Conservation (phyloP, 2,888 invertebrate species). For the Microctonus brassicae region DNA sequence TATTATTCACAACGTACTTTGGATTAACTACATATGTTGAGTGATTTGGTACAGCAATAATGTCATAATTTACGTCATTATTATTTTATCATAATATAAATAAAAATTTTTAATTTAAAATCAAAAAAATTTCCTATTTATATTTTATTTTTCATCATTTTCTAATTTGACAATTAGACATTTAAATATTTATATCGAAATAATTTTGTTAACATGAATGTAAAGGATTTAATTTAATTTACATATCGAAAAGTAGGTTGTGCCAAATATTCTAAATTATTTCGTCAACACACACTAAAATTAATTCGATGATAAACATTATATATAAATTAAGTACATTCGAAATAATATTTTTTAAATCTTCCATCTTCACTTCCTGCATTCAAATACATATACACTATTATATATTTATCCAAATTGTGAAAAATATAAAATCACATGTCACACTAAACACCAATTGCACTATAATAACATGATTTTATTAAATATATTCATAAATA, state of each 20-base stretch:
- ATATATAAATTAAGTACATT: background rate
- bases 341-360: background rate
- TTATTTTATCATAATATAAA: background rate
- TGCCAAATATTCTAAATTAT: constrained; percentile 16
- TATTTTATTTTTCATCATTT: background rate
- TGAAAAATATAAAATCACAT: background rate
- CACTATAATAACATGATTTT: background rate
- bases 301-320: constrained; percentile 18
- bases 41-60: background rate
- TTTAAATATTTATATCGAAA: background rate
- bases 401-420: background rate
- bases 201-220: background rate
- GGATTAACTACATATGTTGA: background rate
- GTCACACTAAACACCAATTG: background rate
- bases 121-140: background rate
- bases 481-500: background rate
- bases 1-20: background rate
- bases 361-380: background rate
- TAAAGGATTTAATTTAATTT: background rate
- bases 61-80: background rate
- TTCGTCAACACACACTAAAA: constrained; percentile 25
- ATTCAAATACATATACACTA: background rate
- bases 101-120: background rate
- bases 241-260: constrained; percentile 25
- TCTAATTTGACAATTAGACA: background rate